Evolutionary conservation across 2,113 vertebrate species (phyloP).

Genomic region (Ictalurus punctatus): DNA sequence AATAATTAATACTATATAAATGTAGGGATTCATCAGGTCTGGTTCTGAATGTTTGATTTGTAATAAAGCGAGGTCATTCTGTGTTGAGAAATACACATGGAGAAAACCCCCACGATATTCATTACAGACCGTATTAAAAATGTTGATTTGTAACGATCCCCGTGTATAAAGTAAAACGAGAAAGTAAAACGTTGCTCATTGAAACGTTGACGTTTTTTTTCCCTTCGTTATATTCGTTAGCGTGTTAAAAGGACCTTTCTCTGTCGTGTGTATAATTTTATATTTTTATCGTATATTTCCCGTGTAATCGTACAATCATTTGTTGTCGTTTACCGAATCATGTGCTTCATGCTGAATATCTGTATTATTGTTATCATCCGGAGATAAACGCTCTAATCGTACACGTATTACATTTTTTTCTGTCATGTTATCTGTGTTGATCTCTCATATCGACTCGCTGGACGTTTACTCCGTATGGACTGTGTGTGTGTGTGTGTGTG

Average conservation of each 20-base stretch:
- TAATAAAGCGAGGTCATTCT: too few species aligned
- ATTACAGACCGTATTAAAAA: not conserved
- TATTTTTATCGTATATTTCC: not conserved
- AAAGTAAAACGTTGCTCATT: too few species aligned
- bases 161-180: too few species aligned
- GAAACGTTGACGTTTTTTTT: too few species aligned
- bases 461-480: not conserved
- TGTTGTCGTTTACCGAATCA: not conserved
- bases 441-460: not conserved
- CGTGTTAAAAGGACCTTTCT: not conserved
- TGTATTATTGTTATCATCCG: not conserved
- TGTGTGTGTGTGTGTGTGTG: constrained; percentile 5
- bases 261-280: not conserved
- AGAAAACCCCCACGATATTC: not conserved
- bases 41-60: not conserved
- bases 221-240: not conserved
- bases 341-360: not conserved
- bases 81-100: not conserved
- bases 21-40: not conserved
- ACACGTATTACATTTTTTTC: not conserved
- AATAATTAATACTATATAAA: not conserved
- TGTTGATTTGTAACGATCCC: too few species aligned
- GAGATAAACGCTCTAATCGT: not conserved
- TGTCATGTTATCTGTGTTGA: not conserved
- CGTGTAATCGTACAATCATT: too few species aligned